Percentiles rank a stretch among this genome's conserved stretches.
These are phyloP conservation scores for Enteromius thamalakanensis DNA, from an alignment of 2,797 vertebrate species.

Conservation along the genomic window DNA sequence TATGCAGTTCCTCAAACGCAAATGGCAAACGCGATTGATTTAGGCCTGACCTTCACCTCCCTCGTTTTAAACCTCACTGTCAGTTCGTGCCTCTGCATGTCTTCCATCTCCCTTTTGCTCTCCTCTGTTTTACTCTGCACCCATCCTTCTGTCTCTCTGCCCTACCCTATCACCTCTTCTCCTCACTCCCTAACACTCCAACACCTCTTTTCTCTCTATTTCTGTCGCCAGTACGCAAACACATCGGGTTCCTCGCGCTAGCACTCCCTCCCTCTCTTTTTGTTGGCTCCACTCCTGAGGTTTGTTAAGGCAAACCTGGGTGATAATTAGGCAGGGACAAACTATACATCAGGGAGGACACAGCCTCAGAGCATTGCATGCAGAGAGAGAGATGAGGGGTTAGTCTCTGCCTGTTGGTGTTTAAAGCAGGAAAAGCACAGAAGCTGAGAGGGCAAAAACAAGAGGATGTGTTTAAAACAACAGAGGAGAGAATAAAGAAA, in stretches of 20 bases:
- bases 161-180: conserved; percentile 28
- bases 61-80: conserved; percentile 47
- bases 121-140: conserved; percentile 15
- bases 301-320: conserved; percentile 65
- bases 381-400: conserved; percentile 33
- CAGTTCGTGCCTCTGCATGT: conserved; percentile 41
- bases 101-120: conserved; percentile 38
- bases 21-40: conserved; percentile 53
- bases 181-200: conserved; percentile 37
- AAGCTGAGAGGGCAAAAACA: conserved; percentile 38
- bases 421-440: conserved; percentile 41
- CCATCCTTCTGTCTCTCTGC: conserved; percentile 42
- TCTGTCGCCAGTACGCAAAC: conserved; percentile 45
- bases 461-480: conserved; percentile 38
- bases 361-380: conserved; percentile 51
- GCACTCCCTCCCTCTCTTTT: conserved; percentile 44
- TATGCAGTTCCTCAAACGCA: conserved; percentile 38
- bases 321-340: conserved; percentile 69
- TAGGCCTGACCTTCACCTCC: conserved; percentile 56
- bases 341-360: conserved; percentile 58
- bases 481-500: background rate
- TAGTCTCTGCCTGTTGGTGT: conserved; percentile 43
- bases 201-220: conserved; percentile 55
- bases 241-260: conserved; percentile 45
- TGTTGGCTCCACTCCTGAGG: conserved; percentile 58